These are phyloP conservation scores for Setipinna tenuifilis DNA, from an alignment of 2,797 vertebrate species.

Conservation along the genomic window DNA sequence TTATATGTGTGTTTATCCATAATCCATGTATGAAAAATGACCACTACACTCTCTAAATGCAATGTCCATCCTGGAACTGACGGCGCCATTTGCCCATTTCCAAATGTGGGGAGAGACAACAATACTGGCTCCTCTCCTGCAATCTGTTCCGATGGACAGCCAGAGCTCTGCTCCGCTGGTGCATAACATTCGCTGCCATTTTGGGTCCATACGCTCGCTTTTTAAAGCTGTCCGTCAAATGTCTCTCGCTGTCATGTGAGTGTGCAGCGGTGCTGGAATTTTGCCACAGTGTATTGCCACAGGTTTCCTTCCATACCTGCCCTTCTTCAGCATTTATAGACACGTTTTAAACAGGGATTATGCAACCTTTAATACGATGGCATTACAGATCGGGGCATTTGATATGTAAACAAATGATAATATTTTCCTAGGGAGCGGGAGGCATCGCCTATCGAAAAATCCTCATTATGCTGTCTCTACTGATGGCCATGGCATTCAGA, in stretches of 20 bases:
- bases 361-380: not conserved
- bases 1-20: not conserved
- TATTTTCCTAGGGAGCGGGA: not conserved
- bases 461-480: constrained; percentile 42
- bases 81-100: not conserved
- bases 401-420: constrained; percentile 42
- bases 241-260: not conserved
- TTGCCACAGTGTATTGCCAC: not conserved
- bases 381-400: constrained; percentile 37
- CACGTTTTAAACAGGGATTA: not conserved
- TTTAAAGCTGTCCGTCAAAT: constrained; percentile 22
- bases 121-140: constrained; percentile 22
- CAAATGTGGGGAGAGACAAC: constrained; percentile 5
- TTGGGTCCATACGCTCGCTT: not conserved
- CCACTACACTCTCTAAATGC: not conserved
- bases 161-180: constrained; percentile 8
- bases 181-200: constrained; percentile 12
- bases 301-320: not conserved
- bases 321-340: not conserved
- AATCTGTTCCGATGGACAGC: constrained; percentile 14
- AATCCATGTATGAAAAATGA: constrained; percentile 25
- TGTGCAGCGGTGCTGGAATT: not conserved
- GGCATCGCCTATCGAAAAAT: constrained; percentile 21
- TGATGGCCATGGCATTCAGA: constrained; percentile 20
- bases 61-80: not conserved